Evolutionary conservation across 2,797 vertebrate species (phyloP).

Genomic region (Antennarius maculatus): DNA sequence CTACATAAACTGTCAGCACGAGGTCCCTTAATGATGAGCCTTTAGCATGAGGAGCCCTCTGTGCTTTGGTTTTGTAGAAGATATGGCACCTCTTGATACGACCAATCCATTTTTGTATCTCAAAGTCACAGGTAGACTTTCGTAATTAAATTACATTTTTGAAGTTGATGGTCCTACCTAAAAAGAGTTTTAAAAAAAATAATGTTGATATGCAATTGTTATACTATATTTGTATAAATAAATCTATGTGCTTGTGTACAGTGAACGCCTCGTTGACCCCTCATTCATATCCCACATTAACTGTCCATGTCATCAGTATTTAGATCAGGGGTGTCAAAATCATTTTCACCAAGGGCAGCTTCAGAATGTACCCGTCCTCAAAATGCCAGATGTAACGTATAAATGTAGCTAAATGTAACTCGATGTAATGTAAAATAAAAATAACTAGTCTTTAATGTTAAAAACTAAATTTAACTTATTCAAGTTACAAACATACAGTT

Average conservation of each 20-base stretch:
- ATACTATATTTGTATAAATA: conserved; percentile 91
- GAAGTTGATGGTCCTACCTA: conserved; percentile 71
- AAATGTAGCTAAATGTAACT: too few species aligned
- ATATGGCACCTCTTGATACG: conserved; percentile 40
- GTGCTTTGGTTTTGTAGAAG: conserved; percentile 13
- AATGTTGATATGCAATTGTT: conserved; percentile 87
- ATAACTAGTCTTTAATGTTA: too few species aligned
- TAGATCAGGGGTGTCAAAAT: too few species aligned
- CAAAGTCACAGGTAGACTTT: conserved; percentile 72
- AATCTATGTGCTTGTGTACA: conserved; percentile 84
- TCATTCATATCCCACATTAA: not conserved
- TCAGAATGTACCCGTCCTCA: too few species aligned
- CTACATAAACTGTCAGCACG: conserved; percentile 7
- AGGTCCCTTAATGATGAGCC: conserved; percentile 2
- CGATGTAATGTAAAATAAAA: too few species aligned
- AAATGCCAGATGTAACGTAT: too few species aligned
- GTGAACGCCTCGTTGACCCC: conserved; percentile 37
- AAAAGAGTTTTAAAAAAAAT: conserved; percentile 61
- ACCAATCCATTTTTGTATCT: conserved; percentile 75
- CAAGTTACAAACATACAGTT: too few species aligned
- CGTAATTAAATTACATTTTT: conserved; percentile 81
- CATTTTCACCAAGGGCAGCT: too few species aligned
- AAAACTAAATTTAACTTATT: too few species aligned
- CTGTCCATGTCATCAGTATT: not conserved
- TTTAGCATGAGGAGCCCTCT: conserved; percentile 3